Conservation (phyloP, 2,888 invertebrate genomes). For the Steinernema carpocapsae region DNA sequence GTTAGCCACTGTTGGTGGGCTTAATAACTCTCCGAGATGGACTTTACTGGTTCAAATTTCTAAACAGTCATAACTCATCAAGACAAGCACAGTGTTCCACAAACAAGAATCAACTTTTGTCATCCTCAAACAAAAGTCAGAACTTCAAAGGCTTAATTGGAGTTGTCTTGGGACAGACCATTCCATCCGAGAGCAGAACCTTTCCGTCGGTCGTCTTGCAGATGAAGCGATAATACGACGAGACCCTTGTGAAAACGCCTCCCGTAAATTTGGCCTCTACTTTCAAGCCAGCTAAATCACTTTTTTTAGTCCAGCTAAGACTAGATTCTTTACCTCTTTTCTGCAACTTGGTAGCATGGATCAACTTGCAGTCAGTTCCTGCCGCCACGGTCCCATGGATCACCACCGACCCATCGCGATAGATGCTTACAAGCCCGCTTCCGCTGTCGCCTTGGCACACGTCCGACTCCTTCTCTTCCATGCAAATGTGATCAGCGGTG, state of each 20-base stretch:
- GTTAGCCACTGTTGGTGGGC: no score
- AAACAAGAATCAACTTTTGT: no score
- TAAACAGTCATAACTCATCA: no score
- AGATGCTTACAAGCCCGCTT: background rate
- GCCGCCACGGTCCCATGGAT: background rate
- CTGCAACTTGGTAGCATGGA: background rate
- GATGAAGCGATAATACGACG: background rate
- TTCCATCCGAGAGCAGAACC: no score
- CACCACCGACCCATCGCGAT: background rate
- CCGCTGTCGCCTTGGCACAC: conserved; percentile 22
- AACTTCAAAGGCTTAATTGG: no score
- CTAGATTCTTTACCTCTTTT: background rate
- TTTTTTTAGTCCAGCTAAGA: background rate
- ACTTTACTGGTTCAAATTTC: no score
- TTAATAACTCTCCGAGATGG: no score
- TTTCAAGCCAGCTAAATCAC: background rate
- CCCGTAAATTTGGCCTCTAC: background rate
- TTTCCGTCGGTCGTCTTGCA: conserved; percentile 5
- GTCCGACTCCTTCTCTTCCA: conserved; percentile 7
- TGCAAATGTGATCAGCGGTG: background rate
- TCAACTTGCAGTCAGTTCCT: conserved; percentile 3
- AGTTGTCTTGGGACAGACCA: no score
- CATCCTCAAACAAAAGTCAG: no score
- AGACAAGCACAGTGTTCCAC: no score
- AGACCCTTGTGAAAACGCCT: background rate